These are phyloP conservation scores for Galeopsomyia nigrocyanea DNA, from an alignment of 2,888 invertebrate genomes.

Conservation along the genomic window DNA sequence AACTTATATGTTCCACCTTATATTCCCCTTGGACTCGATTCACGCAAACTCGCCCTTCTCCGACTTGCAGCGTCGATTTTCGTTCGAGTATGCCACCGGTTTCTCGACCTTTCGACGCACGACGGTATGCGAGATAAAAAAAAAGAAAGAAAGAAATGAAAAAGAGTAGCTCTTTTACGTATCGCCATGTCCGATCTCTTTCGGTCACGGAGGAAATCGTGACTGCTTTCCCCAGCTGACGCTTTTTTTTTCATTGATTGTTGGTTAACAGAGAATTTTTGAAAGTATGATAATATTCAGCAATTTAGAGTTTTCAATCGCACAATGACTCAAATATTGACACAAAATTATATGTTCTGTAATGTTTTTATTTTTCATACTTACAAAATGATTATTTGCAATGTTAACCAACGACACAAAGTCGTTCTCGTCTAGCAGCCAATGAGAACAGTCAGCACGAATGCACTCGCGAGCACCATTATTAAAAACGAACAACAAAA, in stretches of 20 bases:
- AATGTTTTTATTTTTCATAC: too few relatives aligned
- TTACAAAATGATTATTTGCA: too few relatives aligned
- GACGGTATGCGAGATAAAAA: not conserved
- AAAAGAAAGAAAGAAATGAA: not conserved
- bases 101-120: constrained; percentile 32
- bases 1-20: not conserved
- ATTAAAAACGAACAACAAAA: not conserved
- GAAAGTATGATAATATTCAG: too few relatives aligned
- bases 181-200: not conserved
- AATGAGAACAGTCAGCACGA: too few relatives aligned
- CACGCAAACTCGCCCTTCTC: constrained; percentile 22
- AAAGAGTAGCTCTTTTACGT: constrained; percentile 9
- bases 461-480: too few relatives aligned
- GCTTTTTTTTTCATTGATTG: too few relatives aligned
- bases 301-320: too few relatives aligned
- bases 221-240: constrained; percentile 17
- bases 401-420: too few relatives aligned
- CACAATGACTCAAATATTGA: too few relatives aligned
- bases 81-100: constrained; percentile 9
- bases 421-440: too few relatives aligned
- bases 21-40: constrained; percentile 39
- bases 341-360: too few relatives aligned
- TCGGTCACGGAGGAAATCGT: not conserved
- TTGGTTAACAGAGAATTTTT: too few relatives aligned
- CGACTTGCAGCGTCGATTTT: not conserved